Evolutionary conservation across 2,113 vertebrate genomes (phyloP), one percentile per base, ranked within the genome.

Genomic region (Brachypteracias leptosomus): DNA sequence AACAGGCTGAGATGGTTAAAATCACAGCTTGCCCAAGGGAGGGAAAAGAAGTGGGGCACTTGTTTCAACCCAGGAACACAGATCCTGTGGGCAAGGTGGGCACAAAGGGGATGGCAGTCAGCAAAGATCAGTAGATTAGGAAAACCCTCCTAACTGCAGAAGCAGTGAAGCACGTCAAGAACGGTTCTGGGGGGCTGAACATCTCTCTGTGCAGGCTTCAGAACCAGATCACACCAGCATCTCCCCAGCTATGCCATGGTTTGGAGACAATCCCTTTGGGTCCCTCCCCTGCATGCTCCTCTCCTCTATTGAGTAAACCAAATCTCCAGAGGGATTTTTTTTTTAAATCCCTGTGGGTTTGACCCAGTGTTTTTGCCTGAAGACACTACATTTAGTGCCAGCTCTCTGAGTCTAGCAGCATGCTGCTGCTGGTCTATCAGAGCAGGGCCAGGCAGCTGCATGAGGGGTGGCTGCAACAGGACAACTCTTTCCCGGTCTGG

Each of bases 151-250:
- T 15, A 19, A 57, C 16, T 19, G 29, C 24, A 16, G 67, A 36
- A 31, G 6, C 0, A 0, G 10, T 8, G 42, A 28, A 49, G 47
- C 35, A 31, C 3, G 1, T 11, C 2, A 3, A 16, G 40, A 29
- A 73, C 3, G 0, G 36, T 26, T 67, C 58, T 55, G 68, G 40
- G 71, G 19, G 24, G 36, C n/a, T 58, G 61, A 31, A 22, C n/a
- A 3, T 28, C n/a, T n/a, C 51, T 9, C 33, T 2, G 0, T 2
- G 0, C 11, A 11, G 78, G n/a, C 36, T 90, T 46, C 58, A 35
- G 17, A 40, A 59, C 7, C 38, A 12, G 31, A 16, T 16, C 1
- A 2, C 54, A 61, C 2, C 13, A 16, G 1, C 42, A 38, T 26
- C 18, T 13, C 62, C 18, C 22, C 74, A 81, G 31, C 31, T 18